phyloP scores from a whole-genome alignment of 2,797 vertebrate species.

The Mormyrus hasselquistii region DNA sequence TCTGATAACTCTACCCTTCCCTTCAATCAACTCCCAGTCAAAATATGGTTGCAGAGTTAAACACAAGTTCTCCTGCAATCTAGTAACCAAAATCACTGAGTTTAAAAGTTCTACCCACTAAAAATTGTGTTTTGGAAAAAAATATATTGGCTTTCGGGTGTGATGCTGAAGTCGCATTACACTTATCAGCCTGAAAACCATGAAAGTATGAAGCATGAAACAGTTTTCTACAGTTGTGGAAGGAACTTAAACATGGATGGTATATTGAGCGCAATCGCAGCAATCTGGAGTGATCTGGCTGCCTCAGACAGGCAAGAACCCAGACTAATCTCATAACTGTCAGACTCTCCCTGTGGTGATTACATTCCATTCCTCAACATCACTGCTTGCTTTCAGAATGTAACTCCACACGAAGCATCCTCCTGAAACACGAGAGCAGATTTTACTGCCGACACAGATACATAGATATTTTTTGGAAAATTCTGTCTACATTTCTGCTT shows the following conservation, averaged over 20 bases:
- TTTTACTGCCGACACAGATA: not conserved
- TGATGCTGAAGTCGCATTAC: not conserved
- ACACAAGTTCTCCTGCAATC: not conserved
- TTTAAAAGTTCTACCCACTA: not conserved
- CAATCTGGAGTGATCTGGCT: not conserved
- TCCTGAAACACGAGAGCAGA: not conserved
- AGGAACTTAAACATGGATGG: slow-evolving; percentile 4
- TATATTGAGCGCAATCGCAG: not conserved
- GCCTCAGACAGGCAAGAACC: not conserved
- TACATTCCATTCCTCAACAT: not conserved
- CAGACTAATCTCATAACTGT: not conserved
- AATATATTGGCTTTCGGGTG: not conserved
- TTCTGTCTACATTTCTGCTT: not conserved
- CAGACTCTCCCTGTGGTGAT: not conserved
- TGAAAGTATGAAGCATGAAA: not conserved
- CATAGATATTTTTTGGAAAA: not conserved
- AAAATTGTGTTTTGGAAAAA: not conserved
- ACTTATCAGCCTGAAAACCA: not conserved
- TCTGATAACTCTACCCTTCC: not conserved
- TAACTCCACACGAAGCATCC: not conserved
- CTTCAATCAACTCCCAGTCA: not conserved
- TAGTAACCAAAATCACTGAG: not conserved
- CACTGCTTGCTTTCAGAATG: not conserved
- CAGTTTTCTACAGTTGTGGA: not conserved
- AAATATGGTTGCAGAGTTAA: not conserved